These are phyloP conservation scores for Zeus faber DNA, from an alignment of 2,113 vertebrate species.

Conservation along the genomic window DNA sequence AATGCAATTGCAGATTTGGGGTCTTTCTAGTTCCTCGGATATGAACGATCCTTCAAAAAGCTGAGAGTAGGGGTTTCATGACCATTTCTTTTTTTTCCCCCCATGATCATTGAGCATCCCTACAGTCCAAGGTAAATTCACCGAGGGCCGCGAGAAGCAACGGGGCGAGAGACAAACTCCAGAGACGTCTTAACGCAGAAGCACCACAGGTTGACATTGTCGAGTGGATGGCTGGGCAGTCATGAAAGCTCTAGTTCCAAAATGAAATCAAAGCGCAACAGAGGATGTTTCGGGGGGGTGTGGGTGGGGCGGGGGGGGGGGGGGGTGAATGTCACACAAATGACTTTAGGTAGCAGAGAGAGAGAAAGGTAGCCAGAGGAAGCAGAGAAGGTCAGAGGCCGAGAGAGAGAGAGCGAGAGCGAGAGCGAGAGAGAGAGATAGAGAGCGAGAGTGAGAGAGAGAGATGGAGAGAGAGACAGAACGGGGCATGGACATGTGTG, in stretches of 20 bases:
- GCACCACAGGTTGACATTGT: conserved; percentile 44
- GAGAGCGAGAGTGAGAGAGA: conserved; percentile 11
- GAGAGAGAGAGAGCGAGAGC: conserved; percentile 32
- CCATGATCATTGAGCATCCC: conserved; percentile 26
- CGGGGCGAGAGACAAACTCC: conserved; percentile 23
- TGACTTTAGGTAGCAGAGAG: conserved; percentile 46
- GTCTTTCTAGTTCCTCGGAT: conserved; percentile 30
- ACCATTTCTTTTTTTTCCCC: conserved; percentile 41
- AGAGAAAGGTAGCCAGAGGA: not conserved
- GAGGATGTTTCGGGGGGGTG: conserved; percentile 45
- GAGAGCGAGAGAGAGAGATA: conserved; percentile 37
- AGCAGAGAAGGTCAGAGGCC: conserved; percentile 38
- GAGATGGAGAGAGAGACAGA: not conserved
- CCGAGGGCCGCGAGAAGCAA: conserved; percentile 9
- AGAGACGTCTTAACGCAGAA: conserved; percentile 15
- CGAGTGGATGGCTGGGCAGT: conserved; percentile 40
- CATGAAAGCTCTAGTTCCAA: conserved; percentile 74
- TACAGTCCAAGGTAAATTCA: conserved; percentile 11
- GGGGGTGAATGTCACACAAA: conserved; percentile 55
- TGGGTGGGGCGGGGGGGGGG: not conserved
- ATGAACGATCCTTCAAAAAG: conserved; percentile 30
- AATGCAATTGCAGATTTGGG: conserved; percentile 63
- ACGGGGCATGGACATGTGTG: conserved; percentile 64
- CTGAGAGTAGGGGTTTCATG: conserved; percentile 66
- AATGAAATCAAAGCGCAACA: conserved; percentile 65